Evolutionary conservation across 2,888 invertebrate genomes (phyloP).

Genomic region (Diadromus collaris): DNA sequence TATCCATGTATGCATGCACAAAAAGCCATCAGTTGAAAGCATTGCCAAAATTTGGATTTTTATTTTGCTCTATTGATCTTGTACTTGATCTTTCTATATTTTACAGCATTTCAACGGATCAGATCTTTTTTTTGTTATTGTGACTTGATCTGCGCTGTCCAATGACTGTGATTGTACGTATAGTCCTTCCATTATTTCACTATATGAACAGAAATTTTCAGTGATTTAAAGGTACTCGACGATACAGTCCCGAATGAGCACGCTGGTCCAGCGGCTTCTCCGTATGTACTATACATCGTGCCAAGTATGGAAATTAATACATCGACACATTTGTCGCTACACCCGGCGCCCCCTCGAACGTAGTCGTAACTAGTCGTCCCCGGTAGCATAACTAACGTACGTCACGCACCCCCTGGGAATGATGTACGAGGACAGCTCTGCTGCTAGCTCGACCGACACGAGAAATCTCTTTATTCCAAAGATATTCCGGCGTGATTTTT

Average conservation of each 20-base stretch:
- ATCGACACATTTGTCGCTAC: constrained; percentile 56
- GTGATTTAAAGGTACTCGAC: constrained; percentile 21
- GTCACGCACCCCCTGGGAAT: constrained; percentile 39
- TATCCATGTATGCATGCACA: not conserved
- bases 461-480: constrained; percentile 42
- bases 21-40: not conserved
- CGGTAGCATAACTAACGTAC: constrained; percentile 38
- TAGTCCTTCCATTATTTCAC: constrained; percentile 21
- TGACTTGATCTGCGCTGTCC: constrained; percentile 1
- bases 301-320: constrained; percentile 52
- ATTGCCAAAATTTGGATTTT: not conserved
- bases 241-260: constrained; percentile 10
- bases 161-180: constrained; percentile 9
- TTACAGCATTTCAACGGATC: constrained; percentile 4
- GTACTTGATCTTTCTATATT: too few relatives aligned
- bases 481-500: too few relatives aligned
- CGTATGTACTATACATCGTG: constrained; percentile 23
- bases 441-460: constrained; percentile 40
- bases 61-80: not conserved
- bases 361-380: constrained; percentile 28
- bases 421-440: constrained; percentile 42
- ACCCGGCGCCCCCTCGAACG: constrained; percentile 41
- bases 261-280: not conserved
- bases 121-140: not conserved
- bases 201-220: constrained; percentile 24